A percentile compares a stretch with the other conserved stretches of the same genome.
Conservation (phyloP, 2,797 vertebrate genomes). For the Cryptoprocta ferox region DNA sequence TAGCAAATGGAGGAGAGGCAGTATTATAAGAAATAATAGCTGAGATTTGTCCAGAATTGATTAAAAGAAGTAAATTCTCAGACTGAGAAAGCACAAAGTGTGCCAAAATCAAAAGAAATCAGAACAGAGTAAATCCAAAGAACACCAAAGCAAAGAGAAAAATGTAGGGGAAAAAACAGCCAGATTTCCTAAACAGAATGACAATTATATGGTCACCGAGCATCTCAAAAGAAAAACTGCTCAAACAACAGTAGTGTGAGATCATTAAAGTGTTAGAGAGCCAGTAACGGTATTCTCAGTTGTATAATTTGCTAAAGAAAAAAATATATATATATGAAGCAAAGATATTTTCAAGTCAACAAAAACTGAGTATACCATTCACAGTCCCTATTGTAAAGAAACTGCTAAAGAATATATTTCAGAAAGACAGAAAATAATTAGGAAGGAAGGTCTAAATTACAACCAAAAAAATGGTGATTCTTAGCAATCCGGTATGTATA, state of each 20-base stretch:
- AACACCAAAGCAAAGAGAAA: not conserved
- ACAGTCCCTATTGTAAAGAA: no score
- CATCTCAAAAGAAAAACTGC: not conserved
- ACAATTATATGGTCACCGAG: not conserved
- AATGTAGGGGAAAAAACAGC: not conserved
- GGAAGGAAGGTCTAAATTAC: no score
- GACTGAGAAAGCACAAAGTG: not conserved
- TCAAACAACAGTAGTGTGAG: not conserved
- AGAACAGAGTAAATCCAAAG: not conserved
- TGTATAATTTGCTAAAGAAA: not conserved
- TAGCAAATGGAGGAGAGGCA: not conserved
- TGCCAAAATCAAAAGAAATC: not conserved
- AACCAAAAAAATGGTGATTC: no score
- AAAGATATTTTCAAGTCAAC: no score
- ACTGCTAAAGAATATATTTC: no score
- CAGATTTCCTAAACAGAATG: not conserved
- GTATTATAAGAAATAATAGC: not conserved
- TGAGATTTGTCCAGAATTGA: not conserved
- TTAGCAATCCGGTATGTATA: no score
- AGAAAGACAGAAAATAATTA: no score
- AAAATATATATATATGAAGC: not conserved
- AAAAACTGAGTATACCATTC: no score
- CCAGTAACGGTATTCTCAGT: not conserved
- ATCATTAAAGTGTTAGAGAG: not conserved
- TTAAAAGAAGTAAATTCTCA: not conserved